Conservation (phyloP, 2,797 vertebrate genomes). For the Gallinago nigripennis region DNA sequence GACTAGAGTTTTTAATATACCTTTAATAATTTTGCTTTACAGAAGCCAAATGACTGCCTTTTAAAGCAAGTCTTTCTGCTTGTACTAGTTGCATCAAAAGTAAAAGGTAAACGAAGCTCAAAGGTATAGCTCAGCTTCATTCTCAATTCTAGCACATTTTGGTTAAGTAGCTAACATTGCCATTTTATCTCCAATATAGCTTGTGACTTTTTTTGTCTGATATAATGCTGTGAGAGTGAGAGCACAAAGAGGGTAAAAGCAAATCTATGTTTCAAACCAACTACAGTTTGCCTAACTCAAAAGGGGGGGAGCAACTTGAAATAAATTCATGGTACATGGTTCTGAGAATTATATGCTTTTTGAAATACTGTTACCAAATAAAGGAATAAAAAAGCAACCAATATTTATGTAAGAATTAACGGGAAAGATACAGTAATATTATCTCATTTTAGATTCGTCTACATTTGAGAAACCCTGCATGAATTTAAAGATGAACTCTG, state of each 20-base stretch:
- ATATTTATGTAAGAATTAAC: slow-evolving; percentile 34
- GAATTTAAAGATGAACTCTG: not conserved
- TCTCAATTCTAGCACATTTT: not conserved
- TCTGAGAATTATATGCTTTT: slow-evolving; percentile 10
- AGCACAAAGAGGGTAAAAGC: not conserved
- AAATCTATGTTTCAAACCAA: not conserved
- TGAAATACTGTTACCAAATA: slow-evolving; percentile 41
- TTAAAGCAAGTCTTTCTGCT: not conserved
- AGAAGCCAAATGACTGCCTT: not conserved
- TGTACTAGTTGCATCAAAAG: not conserved
- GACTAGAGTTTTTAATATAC: not conserved
- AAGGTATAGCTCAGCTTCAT: not conserved
- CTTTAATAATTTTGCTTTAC: slow-evolving; percentile 8
- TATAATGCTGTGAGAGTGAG: not conserved
- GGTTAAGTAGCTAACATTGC: not conserved
- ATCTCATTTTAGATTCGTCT: not conserved
- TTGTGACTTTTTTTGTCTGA: not conserved
- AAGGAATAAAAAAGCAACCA: slow-evolving; percentile 26
- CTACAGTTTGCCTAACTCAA: not conserved
- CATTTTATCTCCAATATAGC: not conserved
- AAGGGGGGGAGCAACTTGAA: not conserved
- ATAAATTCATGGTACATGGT: not conserved
- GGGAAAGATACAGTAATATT: not conserved
- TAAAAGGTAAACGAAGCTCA: not conserved
- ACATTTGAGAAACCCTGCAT: not conserved